These are phyloP conservation scores for Anolis apletophallus DNA, from an alignment of 2,797 vertebrate genomes.

Conservation along the genomic window DNA sequence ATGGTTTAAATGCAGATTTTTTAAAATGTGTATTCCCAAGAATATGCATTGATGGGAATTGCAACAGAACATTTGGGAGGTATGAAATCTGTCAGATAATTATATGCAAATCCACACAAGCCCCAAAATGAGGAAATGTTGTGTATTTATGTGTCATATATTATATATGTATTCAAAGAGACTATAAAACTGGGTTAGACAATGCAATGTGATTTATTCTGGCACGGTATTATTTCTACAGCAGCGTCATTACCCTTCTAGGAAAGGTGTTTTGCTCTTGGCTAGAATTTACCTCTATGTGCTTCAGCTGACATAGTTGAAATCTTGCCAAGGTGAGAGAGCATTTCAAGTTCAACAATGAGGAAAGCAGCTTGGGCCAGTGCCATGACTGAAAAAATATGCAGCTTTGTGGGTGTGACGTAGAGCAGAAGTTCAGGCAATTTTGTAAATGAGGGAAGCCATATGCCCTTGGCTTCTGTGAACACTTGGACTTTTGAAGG, in stretches of 20 bases:
- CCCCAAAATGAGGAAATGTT: constrained; percentile 32
- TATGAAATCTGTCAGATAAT: not conserved
- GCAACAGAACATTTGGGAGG: not conserved
- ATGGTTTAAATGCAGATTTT: not conserved
- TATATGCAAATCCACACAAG: constrained; percentile 10
- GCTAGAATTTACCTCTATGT: constrained; percentile 69
- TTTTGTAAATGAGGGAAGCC: constrained; percentile 64
- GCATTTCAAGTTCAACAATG: constrained; percentile 75
- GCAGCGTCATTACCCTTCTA: constrained; percentile 70
- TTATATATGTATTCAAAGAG: constrained; percentile 37
- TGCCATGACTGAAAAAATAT: constrained; percentile 64
- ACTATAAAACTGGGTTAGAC: constrained; percentile 60
- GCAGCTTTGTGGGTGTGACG: constrained; percentile 35
- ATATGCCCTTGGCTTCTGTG: constrained; percentile 27
- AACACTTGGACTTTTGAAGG: constrained; percentile 20
- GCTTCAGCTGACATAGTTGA: constrained; percentile 80
- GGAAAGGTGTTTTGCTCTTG: constrained; percentile 73
- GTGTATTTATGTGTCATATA: not conserved
- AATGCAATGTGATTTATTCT: constrained; percentile 53
- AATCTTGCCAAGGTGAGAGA: constrained; percentile 76
- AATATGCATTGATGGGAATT: not conserved
- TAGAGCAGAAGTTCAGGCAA: constrained; percentile 49
- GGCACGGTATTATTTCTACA: constrained; percentile 63
- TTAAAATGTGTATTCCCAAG: too few species aligned
- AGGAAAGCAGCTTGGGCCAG: constrained; percentile 71